A percentile compares a stretch with the other conserved stretches of the same genome.
phyloP scores from a whole-genome alignment of 2,113 vertebrate genomes.

The Scortum barcoo region DNA sequence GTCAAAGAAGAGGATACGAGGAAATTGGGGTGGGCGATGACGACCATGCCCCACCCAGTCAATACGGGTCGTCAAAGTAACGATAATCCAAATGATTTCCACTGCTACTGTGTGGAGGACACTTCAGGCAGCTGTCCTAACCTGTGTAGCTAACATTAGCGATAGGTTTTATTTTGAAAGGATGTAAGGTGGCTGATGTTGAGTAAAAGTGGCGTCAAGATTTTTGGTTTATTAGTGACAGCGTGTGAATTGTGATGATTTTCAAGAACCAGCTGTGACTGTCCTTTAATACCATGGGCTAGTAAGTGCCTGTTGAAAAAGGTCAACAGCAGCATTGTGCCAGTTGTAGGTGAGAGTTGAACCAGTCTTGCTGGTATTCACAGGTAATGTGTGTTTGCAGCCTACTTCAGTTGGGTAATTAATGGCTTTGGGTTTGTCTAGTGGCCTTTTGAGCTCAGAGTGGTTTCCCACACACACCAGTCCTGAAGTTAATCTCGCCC shows the following conservation, averaged over 20 bases:
- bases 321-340: not conserved
- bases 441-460: not conserved
- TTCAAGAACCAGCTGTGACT: not conserved
- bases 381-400: too few relatives aligned
- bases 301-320: not conserved
- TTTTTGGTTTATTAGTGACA: not conserved
- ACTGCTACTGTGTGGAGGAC: not conserved
- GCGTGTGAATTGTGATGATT: not conserved
- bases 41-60: conserved; percentile 59
- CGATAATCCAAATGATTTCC: not conserved
- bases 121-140: not conserved
- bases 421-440: not conserved
- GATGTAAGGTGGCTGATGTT: conserved; percentile 7
- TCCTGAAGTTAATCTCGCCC: not conserved
- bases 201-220: not conserved
- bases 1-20: conserved; percentile 56
- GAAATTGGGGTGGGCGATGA: conserved; percentile 26
- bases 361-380: not conserved
- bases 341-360: not conserved
- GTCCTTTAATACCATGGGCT: not conserved
- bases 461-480: conserved; percentile 3
- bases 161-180: not conserved
- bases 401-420: not conserved
- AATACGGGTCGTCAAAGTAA: conserved; percentile 15
- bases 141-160: not conserved